phyloP scores from a whole-genome alignment of 30 jellyfish, hydroid and myxozoan genomes.

The Mastigias papua region DNA sequence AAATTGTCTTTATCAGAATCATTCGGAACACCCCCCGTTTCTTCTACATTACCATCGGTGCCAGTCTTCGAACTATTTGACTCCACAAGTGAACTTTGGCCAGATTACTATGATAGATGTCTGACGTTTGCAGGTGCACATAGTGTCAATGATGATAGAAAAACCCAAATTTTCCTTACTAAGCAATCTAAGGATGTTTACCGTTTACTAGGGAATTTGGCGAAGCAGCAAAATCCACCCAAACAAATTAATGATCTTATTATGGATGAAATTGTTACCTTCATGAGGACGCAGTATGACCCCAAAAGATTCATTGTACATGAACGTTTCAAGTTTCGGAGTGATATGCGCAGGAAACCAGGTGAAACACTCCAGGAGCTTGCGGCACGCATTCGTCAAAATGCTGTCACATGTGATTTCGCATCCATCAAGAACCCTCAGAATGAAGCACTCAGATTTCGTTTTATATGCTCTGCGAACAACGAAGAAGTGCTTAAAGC shows the following conservation, averaged over 20 bases:
- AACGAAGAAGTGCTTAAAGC: slow-evolving; percentile 59
- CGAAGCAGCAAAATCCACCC: slow-evolving; percentile 34
- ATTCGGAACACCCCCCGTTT: background rate
- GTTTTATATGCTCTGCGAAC: slow-evolving; percentile 40
- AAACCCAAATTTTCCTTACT: background rate
- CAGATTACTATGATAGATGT: slow-evolving; percentile 24
- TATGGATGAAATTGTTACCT: slow-evolving; percentile 32
- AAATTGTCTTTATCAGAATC: background rate
- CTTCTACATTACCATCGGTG: background rate
- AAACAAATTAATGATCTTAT: slow-evolving; percentile 33
- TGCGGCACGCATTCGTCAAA: slow-evolving; percentile 65
- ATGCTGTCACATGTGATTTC: slow-evolving; percentile 63
- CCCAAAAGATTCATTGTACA: slow-evolving; percentile 46
- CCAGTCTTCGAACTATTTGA: slow-evolving; percentile 33
- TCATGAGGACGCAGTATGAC: slow-evolving; percentile 48
- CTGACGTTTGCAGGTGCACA: background rate
- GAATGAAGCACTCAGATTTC: slow-evolving; percentile 54
- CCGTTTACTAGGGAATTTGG: slow-evolving; percentile 17
- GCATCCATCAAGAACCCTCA: slow-evolving; percentile 57
- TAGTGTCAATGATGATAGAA: background rate
- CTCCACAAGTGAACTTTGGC: slow-evolving; percentile 17
- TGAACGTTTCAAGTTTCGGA: slow-evolving; percentile 63
- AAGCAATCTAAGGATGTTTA: background rate
- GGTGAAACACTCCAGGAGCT: slow-evolving; percentile 64
- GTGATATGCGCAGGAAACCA: slow-evolving; percentile 33